Evolutionary conservation across 1,140 invertebrate genomes (phyloP), one percentile per base, ranked within the genome.

Genomic region (Metaphire vulgaris): DNA sequence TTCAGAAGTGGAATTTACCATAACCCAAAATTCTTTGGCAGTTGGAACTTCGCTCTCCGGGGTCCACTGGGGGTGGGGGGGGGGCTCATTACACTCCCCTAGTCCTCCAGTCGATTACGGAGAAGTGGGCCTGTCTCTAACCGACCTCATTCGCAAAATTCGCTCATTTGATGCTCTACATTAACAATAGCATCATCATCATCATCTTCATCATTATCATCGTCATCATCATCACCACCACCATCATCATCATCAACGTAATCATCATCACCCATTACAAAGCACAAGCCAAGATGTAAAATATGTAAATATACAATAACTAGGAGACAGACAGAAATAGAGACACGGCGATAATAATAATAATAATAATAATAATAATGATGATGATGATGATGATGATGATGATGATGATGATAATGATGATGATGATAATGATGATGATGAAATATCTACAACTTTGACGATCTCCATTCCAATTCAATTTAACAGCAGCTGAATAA

Each of bases 171-270:
- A n/a, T n/a, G n/a, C n/a, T n/a, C n/a, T n/a, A n/a, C n/a, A n/a
- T n/a, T n/a, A n/a, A n/a, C n/a, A n/a, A n/a, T n/a, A n/a, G n/a
- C n/a, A 70, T 34, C 81, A 81, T 67, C 28, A 67, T 28, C 1
- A 68, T 68, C 64, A 74, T 34, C 31, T 68, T 74, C 31, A 77
- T 76, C 31, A 74, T 77, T 66, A 74, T 31, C 34, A 74, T 33
- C 30, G 74, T 77, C 30, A 77, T 76, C 33, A 73, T 74, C 32
- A 75, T 75, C 65, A 72, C 34, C 65, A 75, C 32, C 65, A 75
- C 12, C 65, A 75, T 71, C 65, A 74, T 75, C 65, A 75, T 75
- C 64, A 71, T 75, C 64, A 70, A 29, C 64, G 33, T 75, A 32
- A 70, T 75, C 64, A 76, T 72, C 69, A 74, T 72, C 31, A 66